Base-by-base conservation (phyloP, 2,888 invertebrate genomes). In the Digitonthophagus gazella region DNA sequence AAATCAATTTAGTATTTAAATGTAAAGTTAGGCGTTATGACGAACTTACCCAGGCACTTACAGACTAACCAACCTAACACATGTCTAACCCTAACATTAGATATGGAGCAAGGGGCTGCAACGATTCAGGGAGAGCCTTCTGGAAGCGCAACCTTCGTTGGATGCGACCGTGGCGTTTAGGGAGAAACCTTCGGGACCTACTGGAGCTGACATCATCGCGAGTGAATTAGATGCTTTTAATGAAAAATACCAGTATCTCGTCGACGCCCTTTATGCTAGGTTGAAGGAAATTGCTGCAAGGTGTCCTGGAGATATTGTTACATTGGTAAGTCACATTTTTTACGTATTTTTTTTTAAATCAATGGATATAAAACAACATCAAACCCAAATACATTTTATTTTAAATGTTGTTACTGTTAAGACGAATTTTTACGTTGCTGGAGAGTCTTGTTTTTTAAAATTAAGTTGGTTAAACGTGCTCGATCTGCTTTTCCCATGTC, bases 71-170 rank as follows among this genome's bases (percentile, higher is more conserved):
- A 84, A 84, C 84, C 83, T 84, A 81, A 86, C 84, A 44, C 28
- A 82, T 76, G 18, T 81, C 81, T 81, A 81, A 81, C 81, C 81
- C 76, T 81, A 81, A 81, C 82, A 82, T 75, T 90, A 95, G 95
- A 93, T 93, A 81, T 93, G 93, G 87, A 91, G 93, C 82, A 90
- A 91, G 81, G 89, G 93, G 80, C 90, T 95, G 82, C 91, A 92
- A 84, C 90, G 91, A 74, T 97, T 93, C 86, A 88, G 90, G 73
- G 94, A 94, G 78, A 89, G 89, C 84, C 87, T 96, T 74, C 89
- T 96, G 82, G 93, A 93, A 78, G 87, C 91, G 66, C 93, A 93
- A 78, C 93, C 93, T 1, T 93, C 92, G 69, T 82, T 93, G 80
- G 93, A 93, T 84, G 88, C 79, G 68, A 80, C 78, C 73, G 78